phyloP scores from a whole-genome alignment of 1,140 invertebrate genomes.

The Brachystomella parvula region DNA sequence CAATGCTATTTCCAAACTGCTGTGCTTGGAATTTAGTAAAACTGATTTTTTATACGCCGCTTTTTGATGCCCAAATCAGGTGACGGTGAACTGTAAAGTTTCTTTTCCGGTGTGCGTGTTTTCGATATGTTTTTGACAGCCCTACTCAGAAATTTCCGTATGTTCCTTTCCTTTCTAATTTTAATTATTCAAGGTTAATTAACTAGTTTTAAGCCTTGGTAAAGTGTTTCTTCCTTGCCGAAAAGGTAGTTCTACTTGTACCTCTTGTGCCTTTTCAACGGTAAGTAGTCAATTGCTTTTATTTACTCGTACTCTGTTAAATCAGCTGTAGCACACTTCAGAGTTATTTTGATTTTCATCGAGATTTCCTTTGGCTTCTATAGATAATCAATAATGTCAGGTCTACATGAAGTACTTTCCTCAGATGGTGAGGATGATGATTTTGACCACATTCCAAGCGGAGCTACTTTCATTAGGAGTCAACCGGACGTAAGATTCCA shows the following conservation, averaged over 20 bases:
- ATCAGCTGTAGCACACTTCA: neutral
- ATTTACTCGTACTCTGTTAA: neutral
- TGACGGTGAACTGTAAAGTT: no score
- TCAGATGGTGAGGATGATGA: neutral
- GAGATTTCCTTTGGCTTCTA: no score
- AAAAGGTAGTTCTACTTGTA: neutral
- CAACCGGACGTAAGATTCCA: neutral
- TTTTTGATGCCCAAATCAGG: no score
- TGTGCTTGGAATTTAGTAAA: no score
- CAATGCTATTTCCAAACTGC: no score
- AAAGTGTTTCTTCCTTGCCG: neutral
- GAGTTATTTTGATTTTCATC: neutral
- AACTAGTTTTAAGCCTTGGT: neutral
- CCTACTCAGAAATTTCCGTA: neutral
- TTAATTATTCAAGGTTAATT: neutral
- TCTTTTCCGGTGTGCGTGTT: no score
- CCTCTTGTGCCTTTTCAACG: neutral
- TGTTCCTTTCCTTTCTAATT: neutral
- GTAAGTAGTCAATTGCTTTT: neutral
- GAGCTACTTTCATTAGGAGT: neutral
- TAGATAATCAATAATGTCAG: no score
- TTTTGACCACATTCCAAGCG: neutral
- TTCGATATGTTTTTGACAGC: slow-evolving; percentile 1
- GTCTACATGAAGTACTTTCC: neutral
- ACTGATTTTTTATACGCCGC: no score